phyloP scores from a whole-genome alignment of 2,888 invertebrate species.

The Eupithecia abbreviata region DNA sequence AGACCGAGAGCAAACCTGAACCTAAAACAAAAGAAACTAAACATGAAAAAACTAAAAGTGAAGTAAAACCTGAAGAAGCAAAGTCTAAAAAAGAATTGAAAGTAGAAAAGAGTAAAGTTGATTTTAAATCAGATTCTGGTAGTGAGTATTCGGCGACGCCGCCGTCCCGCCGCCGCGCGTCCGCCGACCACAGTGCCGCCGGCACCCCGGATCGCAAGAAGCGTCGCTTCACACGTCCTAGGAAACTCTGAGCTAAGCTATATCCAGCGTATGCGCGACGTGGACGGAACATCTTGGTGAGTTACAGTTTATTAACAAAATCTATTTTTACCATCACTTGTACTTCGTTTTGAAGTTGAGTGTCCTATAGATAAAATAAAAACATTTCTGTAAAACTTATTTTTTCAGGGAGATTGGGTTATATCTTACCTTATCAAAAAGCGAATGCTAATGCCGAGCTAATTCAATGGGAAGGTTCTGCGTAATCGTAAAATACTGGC shows the following conservation, averaged over 20 bases:
- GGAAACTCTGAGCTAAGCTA: constrained; percentile 66
- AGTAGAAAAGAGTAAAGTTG: constrained; percentile 40
- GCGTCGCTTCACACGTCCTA: constrained; percentile 76
- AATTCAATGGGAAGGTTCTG: neutral
- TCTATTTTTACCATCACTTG: neutral
- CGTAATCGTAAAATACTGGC: neutral
- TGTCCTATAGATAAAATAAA: neutral
- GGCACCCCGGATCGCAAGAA: constrained; percentile 78
- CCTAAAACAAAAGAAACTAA: constrained; percentile 41
- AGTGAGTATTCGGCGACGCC: constrained; percentile 55
- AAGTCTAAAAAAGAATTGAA: constrained; percentile 32
- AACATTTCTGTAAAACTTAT: neutral
- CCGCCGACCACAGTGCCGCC: constrained; percentile 59
- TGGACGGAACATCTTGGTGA: constrained; percentile 18
- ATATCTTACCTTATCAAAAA: constrained; percentile 27
- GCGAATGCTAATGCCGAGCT: neutral
- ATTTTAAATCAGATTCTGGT: constrained; percentile 52
- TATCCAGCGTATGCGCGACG: neutral
- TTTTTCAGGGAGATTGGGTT: constrained; percentile 26
- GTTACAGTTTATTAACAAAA: constrained; percentile 19
- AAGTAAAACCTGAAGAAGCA: constrained; percentile 35
- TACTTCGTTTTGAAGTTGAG: constrained; percentile 1
- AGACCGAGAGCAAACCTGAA: constrained; percentile 50
- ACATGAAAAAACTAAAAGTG: constrained; percentile 36
- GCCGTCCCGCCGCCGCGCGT: constrained; percentile 70